Base-by-base conservation (phyloP, 1,140 invertebrate species). In the Scaptodrosophila lebanonensis region DNA sequence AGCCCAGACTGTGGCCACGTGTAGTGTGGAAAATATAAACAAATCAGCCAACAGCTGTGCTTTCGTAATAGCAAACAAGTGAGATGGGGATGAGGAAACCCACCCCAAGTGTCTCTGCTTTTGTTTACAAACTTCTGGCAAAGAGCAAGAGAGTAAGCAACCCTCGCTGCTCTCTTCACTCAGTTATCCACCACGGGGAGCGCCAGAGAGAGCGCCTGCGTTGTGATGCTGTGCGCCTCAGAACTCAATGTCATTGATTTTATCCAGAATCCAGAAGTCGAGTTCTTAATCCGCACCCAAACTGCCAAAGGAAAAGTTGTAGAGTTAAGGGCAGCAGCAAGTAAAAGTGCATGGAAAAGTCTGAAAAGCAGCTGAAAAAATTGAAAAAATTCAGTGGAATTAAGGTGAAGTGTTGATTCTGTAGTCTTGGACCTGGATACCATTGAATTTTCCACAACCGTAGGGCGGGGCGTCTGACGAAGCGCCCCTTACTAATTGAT, bases 241-340 rank as follows among this genome's bases (percentile, higher is more conserved):
- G 8, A 45, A 58, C 57, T 61, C 57, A 64, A 51, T 68, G 52
- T 38, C 72, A 77, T 77, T 77, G 72, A 77, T 82, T 82, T 82
- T 82, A 82, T 82, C 75, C 75, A 70, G 75, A 82, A 56, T 82
- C 66, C 60, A 54, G 57, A 73, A 69, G 53, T 73, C 49, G 65
- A 82, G 61, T 70, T 75, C 58, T 82, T 75, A 82, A 82, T 82
- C 69, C 69, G 69, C 75, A 75, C 75, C 75, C 69, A 82, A 82
- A 56, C 75, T 70, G 75, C 54, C 68, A 38, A 51, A 36, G 50
- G 47, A 60, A 69, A 72, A 66, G 50, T 56, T 65, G 57, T 61
- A 53, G 44, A 66, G 61, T 45, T 52, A 53, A 39, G 56, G n/a
- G 22, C 47, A 47, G 60, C 25, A 29, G 11, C 27, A n/a, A 8